phyloP scores from a whole-genome alignment of 2,797 vertebrate genomes.

The Cephalopachus bancanus region DNA sequence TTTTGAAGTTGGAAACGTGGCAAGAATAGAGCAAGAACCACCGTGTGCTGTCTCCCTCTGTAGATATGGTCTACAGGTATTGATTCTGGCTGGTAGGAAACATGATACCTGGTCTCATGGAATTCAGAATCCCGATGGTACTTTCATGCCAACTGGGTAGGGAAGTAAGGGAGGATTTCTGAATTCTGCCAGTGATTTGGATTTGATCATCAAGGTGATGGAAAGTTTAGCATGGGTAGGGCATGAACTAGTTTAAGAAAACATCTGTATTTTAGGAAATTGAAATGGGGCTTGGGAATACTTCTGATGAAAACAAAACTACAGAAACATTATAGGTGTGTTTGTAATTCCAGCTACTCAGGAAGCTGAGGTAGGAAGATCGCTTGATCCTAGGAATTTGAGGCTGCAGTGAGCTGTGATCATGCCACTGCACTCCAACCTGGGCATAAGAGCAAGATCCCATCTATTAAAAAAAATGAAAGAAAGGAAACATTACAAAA shows the following conservation, averaged over 20 bases:
- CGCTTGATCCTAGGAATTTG: neutral
- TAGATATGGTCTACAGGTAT: neutral
- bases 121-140: neutral
- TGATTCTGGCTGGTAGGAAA: neutral
- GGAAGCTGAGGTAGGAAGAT: neutral
- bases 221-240: neutral
- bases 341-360: neutral
- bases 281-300: neutral
- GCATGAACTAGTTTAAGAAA: slow-evolving; percentile 11
- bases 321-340: neutral
- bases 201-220: neutral
- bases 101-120: neutral
- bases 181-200: neutral
- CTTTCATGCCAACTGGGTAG: neutral
- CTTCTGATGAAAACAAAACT: neutral
- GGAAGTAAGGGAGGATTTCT: neutral
- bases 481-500: neutral
- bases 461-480: too few species aligned
- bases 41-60: neutral
- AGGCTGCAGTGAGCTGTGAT: neutral
- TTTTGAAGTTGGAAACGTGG: neutral
- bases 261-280: neutral
- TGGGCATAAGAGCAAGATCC: too few species aligned
- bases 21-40: neutral
- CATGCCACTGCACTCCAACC: neutral